phyloP scores from a whole-genome alignment of 64 coral and sea anemone species.

The Montipora sp. region DNA sequence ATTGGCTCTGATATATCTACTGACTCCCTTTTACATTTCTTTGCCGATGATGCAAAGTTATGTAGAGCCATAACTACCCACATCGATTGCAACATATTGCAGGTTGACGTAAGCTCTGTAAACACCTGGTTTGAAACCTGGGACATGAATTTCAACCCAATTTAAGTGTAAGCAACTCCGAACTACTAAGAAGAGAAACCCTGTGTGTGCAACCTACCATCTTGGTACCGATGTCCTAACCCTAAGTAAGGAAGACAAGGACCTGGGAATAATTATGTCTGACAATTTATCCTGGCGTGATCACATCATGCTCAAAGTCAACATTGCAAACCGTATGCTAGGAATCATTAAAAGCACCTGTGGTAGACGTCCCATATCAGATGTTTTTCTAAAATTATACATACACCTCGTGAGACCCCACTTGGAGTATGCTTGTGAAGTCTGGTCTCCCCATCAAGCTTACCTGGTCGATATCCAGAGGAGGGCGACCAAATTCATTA shows the following conservation, averaged over 20 bases:
- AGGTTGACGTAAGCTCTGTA: neutral
- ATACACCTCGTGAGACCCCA: neutral
- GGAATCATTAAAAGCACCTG: conserved; percentile 20
- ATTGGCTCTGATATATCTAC: neutral
- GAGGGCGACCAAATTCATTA: no score
- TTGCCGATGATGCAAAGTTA: neutral
- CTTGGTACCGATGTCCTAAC: no score
- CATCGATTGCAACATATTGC: neutral
- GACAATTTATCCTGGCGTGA: conserved; percentile 25
- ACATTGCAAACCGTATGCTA: neutral
- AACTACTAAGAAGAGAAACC: no score
- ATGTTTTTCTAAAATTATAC: conserved; percentile 1
- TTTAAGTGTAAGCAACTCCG: neutral
- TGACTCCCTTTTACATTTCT: neutral
- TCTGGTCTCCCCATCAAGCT: no score
- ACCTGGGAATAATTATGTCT: no score
- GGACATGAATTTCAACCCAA: neutral
- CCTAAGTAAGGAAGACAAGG: no score
- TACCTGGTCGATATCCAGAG: no score
- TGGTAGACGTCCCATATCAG: neutral
- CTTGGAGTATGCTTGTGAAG: no score
- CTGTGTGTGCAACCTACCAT: no score
- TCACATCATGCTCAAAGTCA: conserved; percentile 21
- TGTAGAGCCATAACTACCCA: neutral
- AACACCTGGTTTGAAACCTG: neutral